These are phyloP conservation scores for Drosophila asahinai DNA, from an alignment of 1,140 invertebrate species.

Conservation along the genomic window DNA sequence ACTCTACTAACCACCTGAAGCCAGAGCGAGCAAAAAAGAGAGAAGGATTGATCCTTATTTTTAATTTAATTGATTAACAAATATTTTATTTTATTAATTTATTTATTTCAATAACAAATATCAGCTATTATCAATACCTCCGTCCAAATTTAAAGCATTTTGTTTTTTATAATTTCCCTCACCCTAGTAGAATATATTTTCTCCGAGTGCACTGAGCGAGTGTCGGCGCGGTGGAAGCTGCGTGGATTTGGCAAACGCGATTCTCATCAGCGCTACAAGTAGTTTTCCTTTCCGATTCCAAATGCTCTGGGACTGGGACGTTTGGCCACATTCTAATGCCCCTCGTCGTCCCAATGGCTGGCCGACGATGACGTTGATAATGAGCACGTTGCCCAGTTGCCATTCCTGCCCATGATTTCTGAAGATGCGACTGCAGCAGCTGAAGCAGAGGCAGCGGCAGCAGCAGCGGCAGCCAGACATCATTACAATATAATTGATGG, in stretches of 20 bases:
- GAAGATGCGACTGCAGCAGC: slow-evolving; percentile 66
- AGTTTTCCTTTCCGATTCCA: slow-evolving; percentile 69
- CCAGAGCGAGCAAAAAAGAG: no score
- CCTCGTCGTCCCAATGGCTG: slow-evolving; percentile 32
- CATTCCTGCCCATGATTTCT: slow-evolving; percentile 64
- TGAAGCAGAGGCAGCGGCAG: slow-evolving; percentile 22
- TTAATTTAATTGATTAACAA: no score
- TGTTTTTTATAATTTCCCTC: not conserved
- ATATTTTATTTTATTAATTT: no score
- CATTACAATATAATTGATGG: slow-evolving; percentile 84
- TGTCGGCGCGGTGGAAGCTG: slow-evolving; percentile 42
- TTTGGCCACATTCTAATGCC: slow-evolving; percentile 66
- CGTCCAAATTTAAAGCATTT: no score
- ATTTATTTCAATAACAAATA: no score
- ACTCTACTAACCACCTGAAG: no score
- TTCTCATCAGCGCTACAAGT: slow-evolving; percentile 73
- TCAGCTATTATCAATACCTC: no score
- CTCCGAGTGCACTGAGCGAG: slow-evolving; percentile 17
- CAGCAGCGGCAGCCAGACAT: slow-evolving; percentile 63
- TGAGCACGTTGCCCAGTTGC: slow-evolving; percentile 69
- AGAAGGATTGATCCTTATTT: no score
- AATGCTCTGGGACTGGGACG: slow-evolving; percentile 47
- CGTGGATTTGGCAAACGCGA: slow-evolving; percentile 64
- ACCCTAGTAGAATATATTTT: not conserved
- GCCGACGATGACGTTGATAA: slow-evolving; percentile 76